Evolutionary conservation across 2,888 invertebrate genomes (phyloP), one percentile per base, ranked within the genome.

Genomic region (Pandemis corylana): DNA sequence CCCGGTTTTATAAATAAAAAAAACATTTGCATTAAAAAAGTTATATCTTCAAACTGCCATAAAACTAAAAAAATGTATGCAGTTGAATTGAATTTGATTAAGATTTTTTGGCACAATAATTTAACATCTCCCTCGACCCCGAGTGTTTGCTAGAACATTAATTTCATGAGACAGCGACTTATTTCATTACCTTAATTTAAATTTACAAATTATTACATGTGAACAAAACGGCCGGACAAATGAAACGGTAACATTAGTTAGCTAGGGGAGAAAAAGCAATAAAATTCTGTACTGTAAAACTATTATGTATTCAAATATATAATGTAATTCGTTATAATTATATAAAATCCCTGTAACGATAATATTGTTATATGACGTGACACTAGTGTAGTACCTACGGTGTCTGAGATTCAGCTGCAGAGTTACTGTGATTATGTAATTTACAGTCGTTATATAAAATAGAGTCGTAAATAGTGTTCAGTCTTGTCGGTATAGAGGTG

Each of bases 271-370:
- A 82, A 82, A 87, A 91, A 90, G 88, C 89, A 89, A 90, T 87
- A 89, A 84, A 86, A 86, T 79, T 80, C 78, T 78, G 84, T 85
- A 89, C 86, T 87, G 90, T 88, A 90, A 90, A 91, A 92, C 88
- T 91, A 91, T 87, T 87, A 92, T 88, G 90, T 87, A 91, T 91
- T 89, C 87, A 90, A 88, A 90, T 87, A 91, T 90, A 90, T 88
- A 91, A 87, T 88, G 89, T 89, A 88, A 90, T 90, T 90, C 85
- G 86, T 93, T 89, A 91, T 91, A 75, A 75, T 75, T 75, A 93
- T 93, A 93, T 93, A 93, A 94, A 94, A 94, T 94, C 94, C 94
- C 94, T 94, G 94, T 94, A 94, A 93, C 91, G 90, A 93, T 89
- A 92, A 93, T 94, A 94, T 93, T 94, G 93, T 93, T 88, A 90